phyloP scores from a whole-genome alignment of 2,888 invertebrate species.

The Drosophila seclusa region DNA sequence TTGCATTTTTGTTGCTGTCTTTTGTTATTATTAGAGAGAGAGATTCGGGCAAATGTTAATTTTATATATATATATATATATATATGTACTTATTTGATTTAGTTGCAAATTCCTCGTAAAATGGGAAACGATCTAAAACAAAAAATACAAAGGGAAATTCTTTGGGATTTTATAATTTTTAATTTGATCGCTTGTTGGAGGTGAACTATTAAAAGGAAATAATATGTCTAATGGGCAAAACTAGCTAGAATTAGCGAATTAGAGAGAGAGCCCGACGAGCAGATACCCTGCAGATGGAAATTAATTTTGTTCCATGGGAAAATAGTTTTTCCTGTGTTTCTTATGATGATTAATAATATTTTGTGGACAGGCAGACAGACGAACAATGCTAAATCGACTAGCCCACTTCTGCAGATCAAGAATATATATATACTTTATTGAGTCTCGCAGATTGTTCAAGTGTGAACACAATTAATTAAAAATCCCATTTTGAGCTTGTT shows the following conservation, averaged over 20 bases:
- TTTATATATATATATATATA: conserved; percentile 19
- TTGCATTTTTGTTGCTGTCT: conserved; percentile 45
- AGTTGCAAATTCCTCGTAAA: conserved; percentile 70
- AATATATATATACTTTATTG: too few species aligned
- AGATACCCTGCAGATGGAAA: not conserved
- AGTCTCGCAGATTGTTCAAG: too few species aligned
- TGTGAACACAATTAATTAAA: not conserved
- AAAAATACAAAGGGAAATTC: conserved; percentile 23
- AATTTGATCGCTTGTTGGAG: not conserved
- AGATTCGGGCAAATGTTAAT: conserved; percentile 57
- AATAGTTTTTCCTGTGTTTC: not conserved
- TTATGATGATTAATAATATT: not conserved
- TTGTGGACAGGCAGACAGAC: too few species aligned
- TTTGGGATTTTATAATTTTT: conserved; percentile 3
- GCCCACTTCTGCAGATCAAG: too few species aligned
- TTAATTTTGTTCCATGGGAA: not conserved
- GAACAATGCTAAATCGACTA: too few species aligned
- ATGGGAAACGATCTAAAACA: conserved; percentile 42
- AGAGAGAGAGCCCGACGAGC: not conserved
- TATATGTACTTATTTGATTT: conserved; percentile 50
- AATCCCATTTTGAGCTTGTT: not conserved
- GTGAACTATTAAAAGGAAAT: conserved; percentile 1
- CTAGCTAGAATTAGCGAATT: not conserved
- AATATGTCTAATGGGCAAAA: not conserved
- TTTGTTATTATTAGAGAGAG: conserved; percentile 77